Evolutionary conservation across 2,113 vertebrate species (phyloP), one percentile per base, ranked within the genome.

Genomic region (Heterotis niloticus): DNA sequence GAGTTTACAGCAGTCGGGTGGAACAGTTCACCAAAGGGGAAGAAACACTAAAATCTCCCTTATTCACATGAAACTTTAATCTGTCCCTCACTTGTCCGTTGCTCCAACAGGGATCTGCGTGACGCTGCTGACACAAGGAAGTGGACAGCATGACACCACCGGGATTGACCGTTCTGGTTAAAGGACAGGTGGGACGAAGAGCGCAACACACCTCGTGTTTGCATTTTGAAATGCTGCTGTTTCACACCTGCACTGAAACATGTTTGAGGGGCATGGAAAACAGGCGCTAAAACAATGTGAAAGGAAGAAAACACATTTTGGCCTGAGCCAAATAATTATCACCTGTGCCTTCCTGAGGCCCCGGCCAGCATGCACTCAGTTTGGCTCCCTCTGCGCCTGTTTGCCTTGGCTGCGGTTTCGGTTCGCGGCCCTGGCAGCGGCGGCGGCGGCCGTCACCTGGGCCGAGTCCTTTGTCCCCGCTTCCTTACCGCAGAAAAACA

Each of bases 401-500:
- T 74, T 67, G 71, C 66, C 52, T 54, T 54, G 69, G 23, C 60
- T 24, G 73, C 16, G 24, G 13, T 34, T 74, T 60, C 17, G 24
- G 26, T 29, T 18, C 4, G 16, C 20, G 62, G 51, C 28, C 34
- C 7, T 7, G 7, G 34, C 34, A 44, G 34, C 34, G 34, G 16
- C 20, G 62, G 51, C 20, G 54, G 64, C 23, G 10, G 26, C 57
- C 51, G 62, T 14, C 78, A 67, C 64, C 78, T 75, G 78, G 54
- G 64, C 54, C 28, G 56, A 73, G 16, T 3, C 70, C 78, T 79
- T 79, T 74, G 78, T 79, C 59, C 59, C 57, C 17, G 51, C 54
- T 79, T 79, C 78, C 78, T 79, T 10, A 51, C 70, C 24, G 52
- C 62, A 67, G 62, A 75, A 75, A 76, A 80, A 80, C 64, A 80